A percentile compares a stretch with the other conserved stretches of the same genome.
These are phyloP conservation scores for Epiblema foenella DNA, from an alignment of 2,888 invertebrate genomes.

Conservation along the genomic window DNA sequence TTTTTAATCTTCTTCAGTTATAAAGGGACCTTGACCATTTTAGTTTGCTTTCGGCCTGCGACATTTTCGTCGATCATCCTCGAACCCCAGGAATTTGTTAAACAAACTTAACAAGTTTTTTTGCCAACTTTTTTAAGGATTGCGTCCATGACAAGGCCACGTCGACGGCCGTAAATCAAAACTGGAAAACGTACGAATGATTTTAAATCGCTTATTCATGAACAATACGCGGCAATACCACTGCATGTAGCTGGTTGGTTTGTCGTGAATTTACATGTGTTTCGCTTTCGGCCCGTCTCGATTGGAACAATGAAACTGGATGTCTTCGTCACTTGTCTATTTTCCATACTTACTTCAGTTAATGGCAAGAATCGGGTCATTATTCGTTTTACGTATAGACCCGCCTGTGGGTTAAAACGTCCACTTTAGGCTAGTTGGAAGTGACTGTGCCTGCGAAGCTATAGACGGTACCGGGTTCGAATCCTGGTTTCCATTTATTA, in stretches of 20 bases:
- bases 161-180: constrained; percentile 35
- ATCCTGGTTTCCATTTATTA: too few relatives aligned
- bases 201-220: constrained; percentile 52
- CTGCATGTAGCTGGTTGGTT: constrained; percentile 56
- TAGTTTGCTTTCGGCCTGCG: constrained; percentile 32
- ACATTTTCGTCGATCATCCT: constrained; percentile 22
- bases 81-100: constrained; percentile 35
- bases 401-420: too few relatives aligned
- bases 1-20: constrained; percentile 21
- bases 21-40: constrained; percentile 28
- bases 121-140: constrained; percentile 30
- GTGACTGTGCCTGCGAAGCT: too few relatives aligned
- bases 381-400: not conserved
- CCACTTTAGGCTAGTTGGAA: too few relatives aligned
- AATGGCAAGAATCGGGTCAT: too few relatives aligned
- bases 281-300: constrained; percentile 51
- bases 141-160: constrained; percentile 23
- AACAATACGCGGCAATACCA: constrained; percentile 49
- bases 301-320: constrained; percentile 61
- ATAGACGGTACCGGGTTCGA: too few relatives aligned
- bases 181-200: constrained; percentile 46
- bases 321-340: constrained; percentile 59
- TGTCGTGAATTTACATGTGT: constrained; percentile 59
- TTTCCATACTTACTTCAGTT: constrained; percentile 49
- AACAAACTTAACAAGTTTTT: constrained; percentile 23